phyloP scores from a whole-genome alignment of 2,113 vertebrate species.

The Ptychochromis oligacanthus region DNA sequence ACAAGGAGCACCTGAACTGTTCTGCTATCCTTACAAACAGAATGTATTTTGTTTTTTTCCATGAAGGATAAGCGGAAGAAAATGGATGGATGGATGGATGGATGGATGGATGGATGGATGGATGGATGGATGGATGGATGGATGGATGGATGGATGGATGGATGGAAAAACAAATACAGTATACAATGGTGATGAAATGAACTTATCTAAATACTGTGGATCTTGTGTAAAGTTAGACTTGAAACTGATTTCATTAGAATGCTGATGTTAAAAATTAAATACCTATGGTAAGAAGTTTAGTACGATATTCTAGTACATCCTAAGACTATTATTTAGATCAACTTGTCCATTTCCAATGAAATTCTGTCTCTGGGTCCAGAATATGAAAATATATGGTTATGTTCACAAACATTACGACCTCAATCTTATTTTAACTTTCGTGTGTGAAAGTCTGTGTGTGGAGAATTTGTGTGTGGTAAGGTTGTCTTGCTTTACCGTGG shows the following conservation, averaged over 20 bases:
- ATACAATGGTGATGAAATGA: neutral
- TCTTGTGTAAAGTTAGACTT: too few species aligned
- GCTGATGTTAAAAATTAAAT: too few species aligned
- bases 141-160: too few species aligned
- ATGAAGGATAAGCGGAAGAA: neutral
- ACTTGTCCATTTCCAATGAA: neutral
- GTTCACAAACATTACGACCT: neutral
- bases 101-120: too few species aligned
- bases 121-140: too few species aligned
- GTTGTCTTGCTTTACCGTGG: slow-evolving; percentile 20
- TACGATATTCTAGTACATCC: too few species aligned
- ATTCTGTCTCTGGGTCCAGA: neutral
- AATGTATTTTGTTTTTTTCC: neutral
- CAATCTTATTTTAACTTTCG: neutral
- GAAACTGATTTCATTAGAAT: too few species aligned
- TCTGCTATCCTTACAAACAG: neutral
- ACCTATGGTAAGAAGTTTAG: too few species aligned
- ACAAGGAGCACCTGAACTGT: neutral
- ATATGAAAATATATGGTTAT: neutral
- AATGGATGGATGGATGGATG: too few species aligned
- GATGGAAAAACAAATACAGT: neutral
- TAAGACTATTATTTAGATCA: neutral
- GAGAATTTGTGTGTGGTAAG: neutral
- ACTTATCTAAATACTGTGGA: too few species aligned
- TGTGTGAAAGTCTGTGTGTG: neutral